phyloP scores from a whole-genome alignment of 2,113 vertebrate genomes.

The Nycticebus coucang region DNA sequence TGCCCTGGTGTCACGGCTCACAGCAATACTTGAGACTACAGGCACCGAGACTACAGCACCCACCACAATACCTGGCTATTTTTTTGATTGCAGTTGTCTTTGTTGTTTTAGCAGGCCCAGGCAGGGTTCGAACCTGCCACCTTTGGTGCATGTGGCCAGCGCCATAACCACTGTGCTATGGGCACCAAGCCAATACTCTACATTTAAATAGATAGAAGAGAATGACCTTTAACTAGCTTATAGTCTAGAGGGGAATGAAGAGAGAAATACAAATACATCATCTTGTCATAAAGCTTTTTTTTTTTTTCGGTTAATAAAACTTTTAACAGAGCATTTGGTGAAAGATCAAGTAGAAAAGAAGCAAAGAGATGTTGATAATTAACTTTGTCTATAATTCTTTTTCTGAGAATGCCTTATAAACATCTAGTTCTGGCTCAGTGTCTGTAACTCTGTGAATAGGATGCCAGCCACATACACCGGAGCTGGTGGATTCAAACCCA shows the following conservation, averaged over 20 bases:
- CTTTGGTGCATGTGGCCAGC: too few relatives aligned
- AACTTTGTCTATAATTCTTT: neutral
- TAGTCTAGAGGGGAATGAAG: neutral
- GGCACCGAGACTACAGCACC: too few relatives aligned
- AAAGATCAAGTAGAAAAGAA: slow-evolving; percentile 6
- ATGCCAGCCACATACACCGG: too few relatives aligned
- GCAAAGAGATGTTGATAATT: neutral
- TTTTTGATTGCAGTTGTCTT: too few relatives aligned
- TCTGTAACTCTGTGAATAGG: too few relatives aligned
- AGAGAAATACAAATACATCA: neutral
- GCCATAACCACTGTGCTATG: too few relatives aligned
- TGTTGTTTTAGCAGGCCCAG: too few relatives aligned
- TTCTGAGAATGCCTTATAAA: neutral
- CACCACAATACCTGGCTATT: too few relatives aligned
- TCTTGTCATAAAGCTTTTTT: neutral
- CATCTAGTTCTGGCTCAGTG: neutral
- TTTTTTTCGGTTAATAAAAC: neutral
- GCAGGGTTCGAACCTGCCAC: too few relatives aligned
- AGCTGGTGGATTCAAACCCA: too few relatives aligned
- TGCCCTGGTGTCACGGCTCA: too few relatives aligned
- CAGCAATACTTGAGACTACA: too few relatives aligned
- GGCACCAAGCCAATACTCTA: neutral
- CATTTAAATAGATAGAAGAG: neutral
- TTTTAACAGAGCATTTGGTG: neutral
- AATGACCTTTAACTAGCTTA: neutral